Conservation (phyloP, 2,888 invertebrate genomes). For the Tricholauxania praeusta region DNA sequence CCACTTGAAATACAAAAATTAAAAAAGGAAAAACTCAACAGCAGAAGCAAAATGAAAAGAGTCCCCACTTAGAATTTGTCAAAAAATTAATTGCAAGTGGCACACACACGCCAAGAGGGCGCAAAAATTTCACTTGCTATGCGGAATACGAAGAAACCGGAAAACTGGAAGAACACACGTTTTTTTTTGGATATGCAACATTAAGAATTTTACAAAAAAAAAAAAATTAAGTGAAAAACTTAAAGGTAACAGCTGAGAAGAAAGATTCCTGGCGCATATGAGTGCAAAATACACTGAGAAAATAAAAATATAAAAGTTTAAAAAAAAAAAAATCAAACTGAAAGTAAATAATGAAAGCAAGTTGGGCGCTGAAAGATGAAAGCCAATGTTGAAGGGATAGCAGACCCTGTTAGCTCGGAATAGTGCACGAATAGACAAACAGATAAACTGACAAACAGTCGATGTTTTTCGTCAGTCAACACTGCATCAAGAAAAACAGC, state of each 20-base stretch:
- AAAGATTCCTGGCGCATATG: no score
- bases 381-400: slow-evolving; percentile 1
- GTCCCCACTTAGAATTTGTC: no score
- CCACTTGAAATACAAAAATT: no score
- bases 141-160: no score
- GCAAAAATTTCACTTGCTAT: no score
- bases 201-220: not conserved
- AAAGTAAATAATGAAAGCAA: not conserved
- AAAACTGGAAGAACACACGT: not conserved
- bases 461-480: not conserved
- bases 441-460: not conserved
- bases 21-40: no score
- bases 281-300: no score
- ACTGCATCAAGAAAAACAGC: no score
- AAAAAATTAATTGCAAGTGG: no score
- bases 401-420: not conserved
- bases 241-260: no score
- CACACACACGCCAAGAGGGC: no score
- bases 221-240: not conserved
- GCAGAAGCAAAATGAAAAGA: no score
- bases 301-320: not conserved
- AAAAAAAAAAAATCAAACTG: not conserved
- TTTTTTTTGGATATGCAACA: not conserved
- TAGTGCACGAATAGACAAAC: not conserved
- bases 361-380: slow-evolving; percentile 7